Conservation (phyloP, 2,797 vertebrate genomes). For the Vespertilio murinus region DNA sequence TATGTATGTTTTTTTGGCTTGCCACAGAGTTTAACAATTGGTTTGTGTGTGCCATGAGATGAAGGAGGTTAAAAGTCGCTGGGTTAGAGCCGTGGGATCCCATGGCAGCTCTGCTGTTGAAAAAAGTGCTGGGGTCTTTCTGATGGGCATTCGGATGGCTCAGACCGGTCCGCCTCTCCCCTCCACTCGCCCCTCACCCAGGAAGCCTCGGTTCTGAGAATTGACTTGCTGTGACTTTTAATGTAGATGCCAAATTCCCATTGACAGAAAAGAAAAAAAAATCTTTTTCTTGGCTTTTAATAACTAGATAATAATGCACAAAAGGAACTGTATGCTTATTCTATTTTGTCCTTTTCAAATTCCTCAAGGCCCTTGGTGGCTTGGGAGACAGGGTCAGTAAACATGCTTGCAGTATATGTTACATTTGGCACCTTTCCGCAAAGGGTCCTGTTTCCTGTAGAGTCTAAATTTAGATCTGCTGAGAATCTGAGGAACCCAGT, state of each 20-base stretch:
- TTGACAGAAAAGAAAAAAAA: neutral
- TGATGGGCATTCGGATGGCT: neutral
- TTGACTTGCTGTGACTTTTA: neutral
- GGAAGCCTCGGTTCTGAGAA: neutral
- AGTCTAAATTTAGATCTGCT: constrained; percentile 31
- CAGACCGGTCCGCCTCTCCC: neutral
- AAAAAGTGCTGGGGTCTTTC: neutral
- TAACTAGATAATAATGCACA: neutral
- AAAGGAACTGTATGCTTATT: neutral
- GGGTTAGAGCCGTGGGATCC: neutral
- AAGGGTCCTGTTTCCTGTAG: neutral
- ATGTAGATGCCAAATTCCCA: neutral
- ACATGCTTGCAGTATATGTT: neutral
- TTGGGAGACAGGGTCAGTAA: neutral
- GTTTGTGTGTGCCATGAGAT: neutral
- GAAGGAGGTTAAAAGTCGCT: neutral
- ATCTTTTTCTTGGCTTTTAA: neutral
- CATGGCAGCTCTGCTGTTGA: no score
- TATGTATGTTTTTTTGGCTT: neutral
- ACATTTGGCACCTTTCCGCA: constrained; percentile 8
- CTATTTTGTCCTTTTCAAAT: neutral
- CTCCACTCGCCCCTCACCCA: neutral
- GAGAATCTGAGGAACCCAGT: neutral
- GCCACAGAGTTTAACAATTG: neutral
- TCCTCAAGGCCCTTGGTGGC: neutral